phyloP scores from a whole-genome alignment of 2,888 invertebrate species.

The Epirrhoe tristata region DNA sequence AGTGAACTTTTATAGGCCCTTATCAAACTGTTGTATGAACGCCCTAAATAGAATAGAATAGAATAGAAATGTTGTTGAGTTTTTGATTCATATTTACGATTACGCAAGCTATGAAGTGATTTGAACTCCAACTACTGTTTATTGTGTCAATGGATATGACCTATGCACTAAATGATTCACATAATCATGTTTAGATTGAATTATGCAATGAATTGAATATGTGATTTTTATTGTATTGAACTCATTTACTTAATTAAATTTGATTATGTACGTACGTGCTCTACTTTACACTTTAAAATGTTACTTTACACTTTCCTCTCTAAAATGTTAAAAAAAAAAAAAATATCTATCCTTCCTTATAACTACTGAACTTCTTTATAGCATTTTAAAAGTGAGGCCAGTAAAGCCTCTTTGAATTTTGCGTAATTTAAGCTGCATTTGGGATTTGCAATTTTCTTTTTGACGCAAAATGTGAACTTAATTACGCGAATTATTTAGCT shows the following conservation, averaged over 20 bases:
- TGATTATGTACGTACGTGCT: too few species aligned
- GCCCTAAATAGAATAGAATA: slow-evolving; percentile 14
- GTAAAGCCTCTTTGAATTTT: too few species aligned
- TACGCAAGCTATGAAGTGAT: slow-evolving; percentile 33
- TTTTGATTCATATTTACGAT: slow-evolving; percentile 63
- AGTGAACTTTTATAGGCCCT: neutral
- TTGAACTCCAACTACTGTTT: slow-evolving; percentile 28
- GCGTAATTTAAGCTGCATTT: too few species aligned
- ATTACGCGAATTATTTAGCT: too few species aligned
- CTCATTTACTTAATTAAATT: neutral
- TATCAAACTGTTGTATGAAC: neutral
- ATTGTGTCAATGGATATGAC: slow-evolving; percentile 52
- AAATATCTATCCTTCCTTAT: too few species aligned
- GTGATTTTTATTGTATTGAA: neutral
- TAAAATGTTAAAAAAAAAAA: too few species aligned
- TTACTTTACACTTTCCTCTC: too few species aligned
- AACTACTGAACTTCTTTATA: too few species aligned
- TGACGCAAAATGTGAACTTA: too few species aligned
- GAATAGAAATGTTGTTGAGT: slow-evolving; percentile 37
- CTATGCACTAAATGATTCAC: slow-evolving; percentile 44
- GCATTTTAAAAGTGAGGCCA: too few species aligned
- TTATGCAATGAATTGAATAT: slow-evolving; percentile 11
- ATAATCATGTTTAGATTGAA: slow-evolving; percentile 24
- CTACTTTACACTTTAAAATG: too few species aligned
- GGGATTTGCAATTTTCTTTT: too few species aligned